Evolutionary conservation across 2,888 invertebrate species (phyloP), one percentile per base, ranked within the genome.

Genomic region (Drosophila formosana): DNA sequence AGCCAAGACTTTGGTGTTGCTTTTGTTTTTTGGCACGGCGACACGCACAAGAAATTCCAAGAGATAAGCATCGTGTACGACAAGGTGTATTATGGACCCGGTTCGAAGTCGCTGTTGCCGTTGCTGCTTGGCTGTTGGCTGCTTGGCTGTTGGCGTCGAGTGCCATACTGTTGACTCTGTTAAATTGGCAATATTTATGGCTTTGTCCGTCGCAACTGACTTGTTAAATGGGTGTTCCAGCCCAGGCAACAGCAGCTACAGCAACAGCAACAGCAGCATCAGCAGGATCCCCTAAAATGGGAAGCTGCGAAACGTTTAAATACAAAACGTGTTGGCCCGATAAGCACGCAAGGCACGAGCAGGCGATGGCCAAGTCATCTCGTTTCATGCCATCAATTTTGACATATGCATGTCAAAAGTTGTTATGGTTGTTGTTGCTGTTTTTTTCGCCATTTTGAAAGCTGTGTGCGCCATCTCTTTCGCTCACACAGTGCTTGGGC

Each of bases 21-120:
- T 66, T 65, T 76, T 75, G 75, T 76, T 88, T 57, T 85, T 82
- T 88, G 88, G 83, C 91, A 82, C 90, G 82, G 79, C 90, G 82
- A 91, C 83, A 84, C 89, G 89, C 83, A 84, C 83, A 78, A 88
- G 77, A 85, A 89, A 87, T 84, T 87, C 89, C 80, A 73, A 78
- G 80, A 90, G 92, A 92, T 92, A 92, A 92, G 90, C 90, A 92
- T 92, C 92, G 89, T 92, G 92, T 92, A 90, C 91, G 91, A 92
- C 92, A 92, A 91, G 91, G 89, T 92, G 92, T 92, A 91, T 92
- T 92, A 92, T 91, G 87, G 90, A 87, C 80, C 82, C 79, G 67
- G 85, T 64, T 61, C 63, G 63, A 58, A 52, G 62, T 62, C 63
- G 65, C 66, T 62, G 80, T 67, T 71, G 81, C 57, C 13, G 47